Evolutionary conservation across 2,797 vertebrate species (phyloP).

Genomic region (Ficedula albicollis): DNA sequence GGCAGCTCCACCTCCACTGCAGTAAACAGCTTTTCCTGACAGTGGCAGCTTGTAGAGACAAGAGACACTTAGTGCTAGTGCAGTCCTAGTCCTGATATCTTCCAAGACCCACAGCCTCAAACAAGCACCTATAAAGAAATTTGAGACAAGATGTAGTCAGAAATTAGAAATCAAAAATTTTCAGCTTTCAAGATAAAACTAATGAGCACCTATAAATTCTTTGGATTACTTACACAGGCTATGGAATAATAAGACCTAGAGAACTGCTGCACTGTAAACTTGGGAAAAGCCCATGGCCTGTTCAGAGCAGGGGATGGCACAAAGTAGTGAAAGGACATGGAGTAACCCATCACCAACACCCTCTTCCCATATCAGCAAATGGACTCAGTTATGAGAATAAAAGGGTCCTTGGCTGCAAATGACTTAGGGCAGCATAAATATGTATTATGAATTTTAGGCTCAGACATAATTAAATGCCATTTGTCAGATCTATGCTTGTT

Average conservation of each 20-base stretch:
- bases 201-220: neutral
- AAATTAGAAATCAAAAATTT: neutral
- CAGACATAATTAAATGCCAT: conserved; percentile 59
- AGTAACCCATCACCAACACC: neutral
- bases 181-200: neutral
- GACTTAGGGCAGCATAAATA: conserved; percentile 67
- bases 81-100: neutral
- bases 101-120: neutral
- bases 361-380: conserved; percentile 4
- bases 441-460: conserved; percentile 62
- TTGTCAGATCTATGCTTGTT: conserved; percentile 53
- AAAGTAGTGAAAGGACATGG: neutral
- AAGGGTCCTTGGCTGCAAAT: conserved; percentile 44
- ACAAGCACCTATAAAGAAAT: neutral
- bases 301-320: neutral
- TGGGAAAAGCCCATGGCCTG: neutral
- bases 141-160: neutral
- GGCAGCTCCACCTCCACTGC: neutral
- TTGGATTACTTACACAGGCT: neutral
- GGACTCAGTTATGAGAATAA: conserved; percentile 45
- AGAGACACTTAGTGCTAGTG: neutral
- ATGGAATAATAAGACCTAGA: neutral
- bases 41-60: neutral
- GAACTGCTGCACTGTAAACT: neutral
- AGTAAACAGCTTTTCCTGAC: neutral